Percentiles rank a stretch among this genome's conserved stretches.
Conservation (phyloP, 2,888 invertebrate genomes). For the Osmoderma eremita region DNA sequence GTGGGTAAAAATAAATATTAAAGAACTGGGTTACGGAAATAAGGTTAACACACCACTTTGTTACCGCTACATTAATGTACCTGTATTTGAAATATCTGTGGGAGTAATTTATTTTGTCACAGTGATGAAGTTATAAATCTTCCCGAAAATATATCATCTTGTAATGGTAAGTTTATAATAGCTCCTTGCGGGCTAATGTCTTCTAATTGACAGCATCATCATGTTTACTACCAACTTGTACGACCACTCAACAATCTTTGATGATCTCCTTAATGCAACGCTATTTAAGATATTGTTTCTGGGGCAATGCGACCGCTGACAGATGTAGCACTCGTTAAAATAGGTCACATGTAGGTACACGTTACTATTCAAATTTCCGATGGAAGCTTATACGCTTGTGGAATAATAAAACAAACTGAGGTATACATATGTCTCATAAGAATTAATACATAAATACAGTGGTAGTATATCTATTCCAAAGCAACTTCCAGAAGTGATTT, state of each 20-base stretch:
- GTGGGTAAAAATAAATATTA: background rate
- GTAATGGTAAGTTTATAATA: constrained; percentile 10
- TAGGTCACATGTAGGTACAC: constrained; percentile 22
- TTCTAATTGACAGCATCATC: constrained; percentile 20
- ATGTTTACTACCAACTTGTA: constrained; percentile 4
- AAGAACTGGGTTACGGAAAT: constrained; percentile 15
- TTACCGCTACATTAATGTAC: constrained; percentile 15
- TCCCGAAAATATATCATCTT: constrained; percentile 9
- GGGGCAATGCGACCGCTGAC: constrained; percentile 33
- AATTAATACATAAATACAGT: too few species aligned
- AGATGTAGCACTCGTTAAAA: constrained; percentile 29
- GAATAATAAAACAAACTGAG: too few species aligned
- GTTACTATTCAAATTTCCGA: constrained; percentile 10
- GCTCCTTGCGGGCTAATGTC: constrained; percentile 4
- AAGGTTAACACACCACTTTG: constrained; percentile 14
- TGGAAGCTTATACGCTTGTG: constrained; percentile 8
- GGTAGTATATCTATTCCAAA: too few species aligned
- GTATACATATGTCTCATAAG: too few species aligned
- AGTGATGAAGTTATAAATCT: constrained; percentile 14
- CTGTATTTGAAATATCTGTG: constrained; percentile 11
- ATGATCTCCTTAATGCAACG: constrained; percentile 16
- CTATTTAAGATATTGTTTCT: constrained; percentile 33
- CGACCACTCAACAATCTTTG: background rate
- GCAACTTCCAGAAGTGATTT: too few species aligned
- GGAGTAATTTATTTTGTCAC: constrained; percentile 23